Evolutionary conservation across 64 coral and sea anemone species (phyloP), one percentile per base, ranked within the genome.

Genomic region (Trachythela sp.): DNA sequence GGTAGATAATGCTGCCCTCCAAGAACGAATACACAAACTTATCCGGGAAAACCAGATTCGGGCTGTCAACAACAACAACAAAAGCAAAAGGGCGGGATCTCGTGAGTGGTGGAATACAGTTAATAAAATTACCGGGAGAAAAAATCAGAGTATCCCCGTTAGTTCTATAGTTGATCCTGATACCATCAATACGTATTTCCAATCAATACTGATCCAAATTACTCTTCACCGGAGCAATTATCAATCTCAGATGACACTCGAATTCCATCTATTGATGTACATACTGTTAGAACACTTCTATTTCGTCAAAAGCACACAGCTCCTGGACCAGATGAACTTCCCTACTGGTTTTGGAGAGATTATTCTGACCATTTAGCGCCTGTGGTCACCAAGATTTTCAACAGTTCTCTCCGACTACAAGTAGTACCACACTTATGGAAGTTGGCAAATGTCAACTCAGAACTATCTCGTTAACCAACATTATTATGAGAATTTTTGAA

Each of bases 11-110:
- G 2, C 52, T 31, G 77, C 85, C 85, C 80, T 36, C 42, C 87
- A 54, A 85, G 92, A 50, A 42, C 68, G 85, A 39, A 89, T 77
- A 48, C 89, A 89, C 31, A 50, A 56, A 26, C 91, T 92, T 18
- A 85, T 88, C 71, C 52, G 87, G 15, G 84, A 56, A 24, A 93
- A 89, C 37, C 83, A 93, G 68, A 49, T 93, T 40, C 85, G 68
- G 24, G 92, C 87, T 72, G 87, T 86, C 13, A 72, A 54, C 15
- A 92, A 88, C 45, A 30, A 92, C 11, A 94, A 43, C 33, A 36
- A 40, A 27, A 70, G 88, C 33, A 10, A 70, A 22, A 18, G 34
- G 15, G 88, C 38, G 26, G 88, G 83, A 2, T 89, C 80, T 0
- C 51, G 88, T 48, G 87, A 85, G 59, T 90, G 88, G 49, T 52